Conservation (phyloP, 2,888 invertebrate genomes). For the Eupithecia subumbrata region DNA sequence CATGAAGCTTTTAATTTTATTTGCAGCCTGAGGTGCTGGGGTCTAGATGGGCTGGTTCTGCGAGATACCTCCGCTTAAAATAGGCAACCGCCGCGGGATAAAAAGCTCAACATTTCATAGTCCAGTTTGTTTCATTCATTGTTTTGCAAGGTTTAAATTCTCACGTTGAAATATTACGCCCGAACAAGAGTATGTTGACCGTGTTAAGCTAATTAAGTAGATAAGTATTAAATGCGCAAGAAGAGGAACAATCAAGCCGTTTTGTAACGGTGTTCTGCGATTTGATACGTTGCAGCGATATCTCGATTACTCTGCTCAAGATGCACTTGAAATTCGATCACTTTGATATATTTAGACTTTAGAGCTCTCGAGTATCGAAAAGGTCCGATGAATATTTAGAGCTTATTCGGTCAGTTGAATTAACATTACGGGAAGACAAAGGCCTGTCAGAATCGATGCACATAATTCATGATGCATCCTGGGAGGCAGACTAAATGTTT, state of each 20-base stretch:
- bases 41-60: constrained; percentile 56
- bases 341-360: constrained; percentile 45
- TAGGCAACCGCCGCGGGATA: constrained; percentile 61
- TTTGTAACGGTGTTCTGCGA: constrained; percentile 58
- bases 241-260: constrained; percentile 58
- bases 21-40: constrained; percentile 51
- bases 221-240: constrained; percentile 55
- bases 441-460: constrained; percentile 66
- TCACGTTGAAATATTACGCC: constrained; percentile 51
- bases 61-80: constrained; percentile 67
- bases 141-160: constrained; percentile 48
- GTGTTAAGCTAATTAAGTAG: constrained; percentile 69
- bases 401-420: constrained; percentile 50
- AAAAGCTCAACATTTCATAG: constrained; percentile 62
- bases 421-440: constrained; percentile 68
- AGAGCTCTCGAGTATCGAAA: constrained; percentile 37
- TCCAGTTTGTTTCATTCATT: constrained; percentile 44
- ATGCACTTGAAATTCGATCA: constrained; percentile 68
- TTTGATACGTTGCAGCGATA: constrained; percentile 47
- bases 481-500: constrained; percentile 44
- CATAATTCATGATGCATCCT: constrained; percentile 72
- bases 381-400: constrained; percentile 46
- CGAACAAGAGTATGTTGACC: constrained; percentile 58
- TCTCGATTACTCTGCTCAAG: constrained; percentile 61
- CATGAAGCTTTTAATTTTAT: constrained; percentile 67